Evolutionary conservation across 2,888 invertebrate species (phyloP).

Genomic region (Arctia plantaginis): DNA sequence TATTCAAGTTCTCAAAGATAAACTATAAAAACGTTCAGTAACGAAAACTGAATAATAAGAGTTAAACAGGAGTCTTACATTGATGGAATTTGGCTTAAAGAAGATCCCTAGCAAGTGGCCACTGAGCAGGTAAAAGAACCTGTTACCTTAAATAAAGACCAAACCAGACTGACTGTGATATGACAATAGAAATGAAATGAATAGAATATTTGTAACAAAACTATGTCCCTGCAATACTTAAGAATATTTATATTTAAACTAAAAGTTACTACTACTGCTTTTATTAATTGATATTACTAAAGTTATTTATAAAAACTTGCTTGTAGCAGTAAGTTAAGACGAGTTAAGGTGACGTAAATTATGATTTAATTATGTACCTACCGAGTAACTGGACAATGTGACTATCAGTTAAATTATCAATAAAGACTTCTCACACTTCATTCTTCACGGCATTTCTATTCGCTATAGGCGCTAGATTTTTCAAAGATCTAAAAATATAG

Average conservation of each 20-base stretch:
- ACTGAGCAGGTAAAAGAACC: constrained; percentile 28
- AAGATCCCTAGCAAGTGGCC: constrained; percentile 15
- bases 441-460: neutral
- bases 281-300: neutral
- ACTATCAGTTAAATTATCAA: neutral
- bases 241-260: neutral
- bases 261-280: neutral
- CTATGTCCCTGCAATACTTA: neutral
- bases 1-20: neutral
- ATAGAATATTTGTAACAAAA: neutral
- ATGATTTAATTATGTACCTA: no score
- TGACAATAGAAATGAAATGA: constrained; percentile 12
- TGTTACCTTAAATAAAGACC: constrained; percentile 6
- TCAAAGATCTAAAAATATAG: neutral
- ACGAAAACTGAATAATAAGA: constrained; percentile 54
- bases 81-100: constrained; percentile 30
- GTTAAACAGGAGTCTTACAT: constrained; percentile 29
- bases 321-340: neutral
- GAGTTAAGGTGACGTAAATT: neutral
- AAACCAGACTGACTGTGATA: constrained; percentile 5
- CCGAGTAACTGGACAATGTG: neutral
- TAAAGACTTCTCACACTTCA: neutral
- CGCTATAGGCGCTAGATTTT: neutral
- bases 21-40: constrained; percentile 53
- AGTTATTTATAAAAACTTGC: neutral